Evolutionary conservation across 2,797 vertebrate genomes (phyloP), one percentile per base, ranked within the genome.

Genomic region (Zenarchopterus dispar): DNA sequence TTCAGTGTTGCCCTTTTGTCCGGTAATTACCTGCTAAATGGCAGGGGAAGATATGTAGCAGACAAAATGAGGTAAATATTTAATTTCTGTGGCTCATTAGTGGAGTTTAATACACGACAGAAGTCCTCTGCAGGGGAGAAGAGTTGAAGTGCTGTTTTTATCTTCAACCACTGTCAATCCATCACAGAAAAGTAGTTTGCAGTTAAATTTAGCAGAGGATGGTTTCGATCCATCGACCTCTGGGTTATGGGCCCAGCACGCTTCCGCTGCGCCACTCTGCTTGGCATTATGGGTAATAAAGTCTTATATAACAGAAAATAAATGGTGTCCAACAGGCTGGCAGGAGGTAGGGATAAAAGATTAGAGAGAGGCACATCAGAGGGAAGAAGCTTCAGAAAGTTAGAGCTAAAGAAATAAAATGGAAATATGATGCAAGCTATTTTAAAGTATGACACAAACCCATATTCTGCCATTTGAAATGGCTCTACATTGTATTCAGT

Each of bases 231-330:
- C 90, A 93, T 93, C 90, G 89, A 93, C 92, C 91, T 92, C 91
- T 93, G 93, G 91, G 91, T 93, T 93, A 93, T 93, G 92, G 91
- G 92, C 90, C 93, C 92, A 93, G 92, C 92, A 94, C 91, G 89
- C 91, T 92, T 93, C 92, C 90, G 92, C 92, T 93, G 90, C 91
- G 90, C 92, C 92, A 93, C 92, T 93, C 93, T 93, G 92, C 89
- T 91, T 9, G 4, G 8, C 2, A 10, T 7, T 7, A 9, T 2
- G 4, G 2, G 1, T 9, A 2, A 5, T 7, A 9, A 7, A 33
- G 31, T 33, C 8, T 33, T 9, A 33, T 7, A 10, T 5, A 5
- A 33, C 8, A 33, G 1, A 33, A 2, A 1, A 33, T 9, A 10
- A 3, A 28, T 28, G 3, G 26, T 28, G 3, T 28, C 26, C 26